A percentile compares a stretch with the other conserved stretches of the same genome.
These are phyloP conservation scores for Lasioglossum zephyrum DNA, from an alignment of 2,888 invertebrate species.

Conservation along the genomic window DNA sequence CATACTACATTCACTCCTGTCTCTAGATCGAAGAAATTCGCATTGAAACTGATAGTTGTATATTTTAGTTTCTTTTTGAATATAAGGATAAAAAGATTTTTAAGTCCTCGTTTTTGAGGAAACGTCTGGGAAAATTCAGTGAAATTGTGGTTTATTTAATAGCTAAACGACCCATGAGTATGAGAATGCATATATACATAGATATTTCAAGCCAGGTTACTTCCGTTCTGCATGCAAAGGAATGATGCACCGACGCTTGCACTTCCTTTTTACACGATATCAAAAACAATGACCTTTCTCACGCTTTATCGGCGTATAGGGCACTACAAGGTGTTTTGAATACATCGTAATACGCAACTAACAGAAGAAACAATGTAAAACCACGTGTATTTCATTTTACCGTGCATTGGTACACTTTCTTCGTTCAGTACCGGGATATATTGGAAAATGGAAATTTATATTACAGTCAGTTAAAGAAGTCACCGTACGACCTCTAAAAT, in stretches of 20 bases:
- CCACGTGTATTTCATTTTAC: not conserved
- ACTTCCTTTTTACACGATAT: constrained; percentile 51
- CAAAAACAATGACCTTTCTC: constrained; percentile 67
- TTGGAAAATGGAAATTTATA: not conserved
- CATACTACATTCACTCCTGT: not conserved
- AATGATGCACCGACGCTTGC: constrained; percentile 32
- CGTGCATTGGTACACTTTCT: not conserved
- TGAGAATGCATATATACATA: not conserved
- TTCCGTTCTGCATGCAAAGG: constrained; percentile 28
- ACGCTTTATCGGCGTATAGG: constrained; percentile 39
- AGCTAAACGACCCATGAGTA: constrained; percentile 26
- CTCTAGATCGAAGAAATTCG: not conserved
- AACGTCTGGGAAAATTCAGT: not conserved
- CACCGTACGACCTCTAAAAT: not conserved
- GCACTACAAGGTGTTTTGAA: constrained; percentile 35
- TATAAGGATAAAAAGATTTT: not conserved
- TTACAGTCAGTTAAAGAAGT: not conserved
- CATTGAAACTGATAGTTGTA: constrained; percentile 1
- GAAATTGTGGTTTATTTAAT: constrained; percentile 15
- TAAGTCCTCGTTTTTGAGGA: not conserved
- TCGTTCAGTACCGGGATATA: not conserved
- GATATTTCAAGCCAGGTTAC: constrained; percentile 30
- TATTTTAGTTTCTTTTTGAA: not conserved
- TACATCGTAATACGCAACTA: constrained; percentile 19
- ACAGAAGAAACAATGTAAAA: constrained; percentile 16